Evolutionary conservation across 2,113 vertebrate genomes (phyloP).

Genomic region (Python bivittatus): DNA sequence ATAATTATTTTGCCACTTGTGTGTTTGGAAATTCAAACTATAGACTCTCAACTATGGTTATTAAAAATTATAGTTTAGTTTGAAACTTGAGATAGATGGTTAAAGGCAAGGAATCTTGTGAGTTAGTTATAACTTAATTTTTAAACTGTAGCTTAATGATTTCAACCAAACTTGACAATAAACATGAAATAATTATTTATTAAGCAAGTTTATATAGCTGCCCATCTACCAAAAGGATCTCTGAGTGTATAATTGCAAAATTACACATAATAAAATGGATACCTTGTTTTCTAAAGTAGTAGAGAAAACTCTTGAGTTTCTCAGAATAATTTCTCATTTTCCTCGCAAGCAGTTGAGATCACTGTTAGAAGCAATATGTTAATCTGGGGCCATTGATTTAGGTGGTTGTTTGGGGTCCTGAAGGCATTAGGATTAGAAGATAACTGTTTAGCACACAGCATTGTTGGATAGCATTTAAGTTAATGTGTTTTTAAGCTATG

Average conservation of each 20-base stretch:
- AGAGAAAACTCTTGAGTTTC: too few species aligned
- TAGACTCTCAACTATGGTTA: background rate
- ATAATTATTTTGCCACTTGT: background rate
- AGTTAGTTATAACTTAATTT: background rate
- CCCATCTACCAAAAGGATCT: background rate
- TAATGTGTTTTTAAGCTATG: background rate
- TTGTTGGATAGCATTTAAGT: too few species aligned
- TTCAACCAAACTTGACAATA: background rate
- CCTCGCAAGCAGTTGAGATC: background rate
- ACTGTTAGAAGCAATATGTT: background rate
- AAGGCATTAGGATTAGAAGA: background rate
- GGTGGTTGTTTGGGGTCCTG: background rate
- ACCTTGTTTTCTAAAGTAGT: too few species aligned
- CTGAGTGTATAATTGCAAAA: background rate
- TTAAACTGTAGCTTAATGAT: background rate
- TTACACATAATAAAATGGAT: background rate
- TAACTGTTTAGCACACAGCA: background rate
- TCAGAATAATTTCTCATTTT: background rate
- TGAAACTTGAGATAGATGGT: constrained; percentile 5
- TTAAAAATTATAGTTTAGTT: background rate
- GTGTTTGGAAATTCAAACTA: background rate
- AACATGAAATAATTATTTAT: background rate
- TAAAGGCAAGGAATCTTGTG: constrained; percentile 20
- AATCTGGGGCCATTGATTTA: background rate
- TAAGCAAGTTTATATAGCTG: background rate